phyloP scores from a whole-genome alignment of 2,113 vertebrate species.

The Paramisgurnus dabryanus region DNA sequence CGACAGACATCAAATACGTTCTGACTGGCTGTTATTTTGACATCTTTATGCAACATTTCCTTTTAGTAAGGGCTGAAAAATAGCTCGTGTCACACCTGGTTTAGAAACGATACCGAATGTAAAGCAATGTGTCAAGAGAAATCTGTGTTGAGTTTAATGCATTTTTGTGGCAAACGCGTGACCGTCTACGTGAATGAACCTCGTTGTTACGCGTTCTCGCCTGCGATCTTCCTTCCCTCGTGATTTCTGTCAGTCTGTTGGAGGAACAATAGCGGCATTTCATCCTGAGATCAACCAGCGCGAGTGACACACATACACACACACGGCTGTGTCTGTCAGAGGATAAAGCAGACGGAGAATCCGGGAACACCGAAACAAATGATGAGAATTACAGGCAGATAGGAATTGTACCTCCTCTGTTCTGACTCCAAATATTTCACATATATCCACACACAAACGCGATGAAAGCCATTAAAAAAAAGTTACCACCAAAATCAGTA shows the following conservation, averaged over 20 bases:
- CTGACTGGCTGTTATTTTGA: too few species aligned
- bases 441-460: slow-evolving; percentile 42
- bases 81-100: too few species aligned
- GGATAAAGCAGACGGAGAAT: slow-evolving; percentile 33
- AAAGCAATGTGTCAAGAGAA: neutral
- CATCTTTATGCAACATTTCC: too few species aligned
- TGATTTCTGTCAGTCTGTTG: slow-evolving; percentile 29
- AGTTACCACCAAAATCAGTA: too few species aligned
- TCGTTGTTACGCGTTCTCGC: slow-evolving; percentile 12
- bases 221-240: slow-evolving; percentile 18
- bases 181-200: neutral
- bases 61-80: too few species aligned
- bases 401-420: slow-evolving; percentile 25
- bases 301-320: neutral
- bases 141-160: neutral
- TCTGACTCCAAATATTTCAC: slow-evolving; percentile 51
- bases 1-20: too few species aligned
- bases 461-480: neutral
- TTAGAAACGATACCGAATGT: too few species aligned
- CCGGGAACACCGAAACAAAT: slow-evolving; percentile 49
- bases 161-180: neutral
- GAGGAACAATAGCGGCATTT: slow-evolving; percentile 29
- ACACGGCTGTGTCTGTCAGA: slow-evolving; percentile 16
- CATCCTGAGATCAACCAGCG: slow-evolving; percentile 33
- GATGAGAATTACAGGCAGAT: slow-evolving; percentile 47